Base-by-base conservation (phyloP, 2,113 vertebrate species). In the Arothron firmamentum region DNA sequence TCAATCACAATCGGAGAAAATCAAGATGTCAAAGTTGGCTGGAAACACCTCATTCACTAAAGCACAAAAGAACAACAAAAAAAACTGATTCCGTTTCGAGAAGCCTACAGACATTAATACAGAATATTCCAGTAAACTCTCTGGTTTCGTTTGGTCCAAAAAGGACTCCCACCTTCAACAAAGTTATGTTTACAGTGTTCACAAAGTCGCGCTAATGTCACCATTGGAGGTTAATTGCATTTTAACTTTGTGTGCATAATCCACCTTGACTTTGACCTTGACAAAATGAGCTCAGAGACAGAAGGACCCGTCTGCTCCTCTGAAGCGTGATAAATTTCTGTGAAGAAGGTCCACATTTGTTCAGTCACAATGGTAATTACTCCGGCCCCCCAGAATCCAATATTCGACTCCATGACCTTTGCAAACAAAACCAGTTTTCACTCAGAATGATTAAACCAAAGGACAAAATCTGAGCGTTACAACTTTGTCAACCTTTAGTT, bases 211-310 rank as follows among this genome's bases (percentile, higher is more conserved):
- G 54, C 19, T 65, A 54, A 78, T 73, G 58, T 57, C 16, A 5
- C 52, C 34, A 28, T 62, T 50, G 48, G 66, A 79, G 83, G 83
- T 86, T 86, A 88, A 88, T 88, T 88, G 62, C 73, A 19, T 80
- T 52, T 78, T 48, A 65, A 65, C 42, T 77, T 70, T 70, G 77
- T 58, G 43, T 60, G 51, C 52, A 21, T 73, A 78, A 86, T 85
- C 72, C 65, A 65, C 68, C 12, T 9, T 82, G 69, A 67, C 77
- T 72, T 71, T 70, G 67, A 66, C 52, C 72, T 63, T 69, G 56
- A 63, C 74, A 65, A 74, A 76, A 59, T 47, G 54, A 62, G 49
- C 46, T 55, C 11, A 56, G 19, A 13, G 65, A 71, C 62, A 63
- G 2, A 18, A 64, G 48, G 72, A 64, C 61, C 63, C 58, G 52